These are phyloP conservation scores for Nephotettix cincticeps DNA, from an alignment of 1,140 invertebrate genomes.

Conservation along the genomic window DNA sequence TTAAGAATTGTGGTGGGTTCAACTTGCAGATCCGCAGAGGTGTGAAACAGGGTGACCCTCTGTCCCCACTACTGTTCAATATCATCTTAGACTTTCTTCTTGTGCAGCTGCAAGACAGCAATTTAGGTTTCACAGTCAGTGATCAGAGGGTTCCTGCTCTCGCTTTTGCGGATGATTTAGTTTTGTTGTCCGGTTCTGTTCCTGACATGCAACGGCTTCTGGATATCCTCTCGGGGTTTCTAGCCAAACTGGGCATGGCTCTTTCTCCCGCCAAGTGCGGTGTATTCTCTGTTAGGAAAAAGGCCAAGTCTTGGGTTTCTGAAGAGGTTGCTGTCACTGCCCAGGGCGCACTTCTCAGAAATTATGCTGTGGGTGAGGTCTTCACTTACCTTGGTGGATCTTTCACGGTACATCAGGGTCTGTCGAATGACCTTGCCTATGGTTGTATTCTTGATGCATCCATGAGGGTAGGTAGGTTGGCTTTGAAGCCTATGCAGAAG, in stretches of 20 bases:
- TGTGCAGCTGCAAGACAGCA: conserved; percentile 11
- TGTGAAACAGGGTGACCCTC: conserved; percentile 48
- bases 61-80: conserved; percentile 46
- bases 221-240: conserved; percentile 22
- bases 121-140: neutral
- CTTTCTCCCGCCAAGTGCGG: conserved; percentile 36
- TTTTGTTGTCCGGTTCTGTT: conserved; percentile 33
- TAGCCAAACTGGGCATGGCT: conserved; percentile 30
- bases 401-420: neutral
- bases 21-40: conserved; percentile 37
- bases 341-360: neutral
- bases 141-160: conserved; percentile 35
- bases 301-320: neutral
- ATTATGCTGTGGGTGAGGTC: neutral
- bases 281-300: conserved; percentile 32
- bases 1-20: conserved; percentile 1
- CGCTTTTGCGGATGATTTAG: conserved; percentile 45
- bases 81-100: conserved; percentile 42
- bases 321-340: neutral
- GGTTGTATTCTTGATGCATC: neutral
- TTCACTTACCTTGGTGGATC: neutral
- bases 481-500: conserved; percentile 9
- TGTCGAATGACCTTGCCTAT: neutral
- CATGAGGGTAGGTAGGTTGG: neutral
- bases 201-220: conserved; percentile 32